Percentiles rank a stretch among this genome's conserved stretches.
Evolutionary conservation across 2,113 vertebrate genomes (phyloP).

Genomic region (Brachyhypopomus occidentalis): DNA sequence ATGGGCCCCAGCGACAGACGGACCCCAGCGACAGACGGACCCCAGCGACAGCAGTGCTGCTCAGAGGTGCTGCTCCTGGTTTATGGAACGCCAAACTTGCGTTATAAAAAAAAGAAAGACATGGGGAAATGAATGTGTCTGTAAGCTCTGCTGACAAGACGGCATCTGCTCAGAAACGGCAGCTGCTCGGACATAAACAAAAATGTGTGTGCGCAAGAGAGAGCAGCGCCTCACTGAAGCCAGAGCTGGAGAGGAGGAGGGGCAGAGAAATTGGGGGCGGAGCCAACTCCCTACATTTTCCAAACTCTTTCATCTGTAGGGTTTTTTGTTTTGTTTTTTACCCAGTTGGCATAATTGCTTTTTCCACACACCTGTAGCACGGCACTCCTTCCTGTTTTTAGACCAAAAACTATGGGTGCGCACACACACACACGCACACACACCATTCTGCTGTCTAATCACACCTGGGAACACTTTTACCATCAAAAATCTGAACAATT

Average conservation of each 20-base stretch:
- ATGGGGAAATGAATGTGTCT: no score
- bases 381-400: constrained; percentile 59
- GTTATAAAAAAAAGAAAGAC: no score
- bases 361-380: constrained; percentile 58
- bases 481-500: constrained; percentile 2
- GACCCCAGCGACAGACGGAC: no score
- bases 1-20: no score
- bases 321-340: not conserved
- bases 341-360: constrained; percentile 17
- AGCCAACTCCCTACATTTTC: no score
- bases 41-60: no score
- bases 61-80: no score
- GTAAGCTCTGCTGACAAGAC: no score
- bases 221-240: constrained; percentile 67
- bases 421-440: not conserved
- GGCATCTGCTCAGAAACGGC: no score
- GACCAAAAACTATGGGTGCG: not conserved
- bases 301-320: constrained; percentile 50
- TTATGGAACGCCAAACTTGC: no score
- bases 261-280: no score
- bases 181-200: not conserved
- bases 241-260: constrained; percentile 55
- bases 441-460: no score
- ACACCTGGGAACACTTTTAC: constrained; percentile 18
- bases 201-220: constrained; percentile 64